Evolutionary conservation across 2,888 invertebrate genomes (phyloP).

Genomic region (Kryphioiulus occultus): DNA sequence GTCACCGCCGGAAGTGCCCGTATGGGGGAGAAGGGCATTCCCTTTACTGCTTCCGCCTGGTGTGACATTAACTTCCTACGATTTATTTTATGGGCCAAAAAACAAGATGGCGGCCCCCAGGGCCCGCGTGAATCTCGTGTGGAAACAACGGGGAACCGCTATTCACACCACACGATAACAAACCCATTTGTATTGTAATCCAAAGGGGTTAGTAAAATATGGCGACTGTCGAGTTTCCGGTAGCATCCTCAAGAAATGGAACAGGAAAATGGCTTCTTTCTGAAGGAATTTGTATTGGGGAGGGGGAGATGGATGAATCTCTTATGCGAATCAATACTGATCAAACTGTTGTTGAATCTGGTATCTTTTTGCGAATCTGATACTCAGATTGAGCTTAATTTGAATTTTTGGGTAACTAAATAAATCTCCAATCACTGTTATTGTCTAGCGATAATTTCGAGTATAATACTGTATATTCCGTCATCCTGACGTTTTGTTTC

Average conservation of each 20-base stretch:
- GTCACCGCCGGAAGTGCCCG: constrained; percentile 19
- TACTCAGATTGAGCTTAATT: too few species aligned
- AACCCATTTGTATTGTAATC: constrained; percentile 11
- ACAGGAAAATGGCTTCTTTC: background rate
- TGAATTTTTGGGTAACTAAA: too few species aligned
- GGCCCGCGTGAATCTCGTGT: background rate
- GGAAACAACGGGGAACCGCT: background rate
- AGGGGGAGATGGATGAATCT: background rate
- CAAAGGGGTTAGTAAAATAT: background rate
- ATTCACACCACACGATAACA: background rate
- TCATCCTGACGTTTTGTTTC: too few species aligned
- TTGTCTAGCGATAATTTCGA: too few species aligned
- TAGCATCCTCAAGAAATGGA: background rate
- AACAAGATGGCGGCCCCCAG: constrained; percentile 18
- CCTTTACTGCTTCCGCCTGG: background rate
- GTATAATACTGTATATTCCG: too few species aligned
- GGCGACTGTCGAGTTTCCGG: constrained; percentile 22
- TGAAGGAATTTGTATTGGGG: background rate
- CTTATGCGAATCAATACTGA: background rate
- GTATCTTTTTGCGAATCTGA: too few species aligned
- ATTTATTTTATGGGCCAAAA: constrained; percentile 17
- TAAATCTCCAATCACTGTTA: too few species aligned
- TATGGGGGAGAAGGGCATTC: background rate
- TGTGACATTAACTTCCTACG: background rate
- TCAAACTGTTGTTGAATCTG: background rate